A percentile compares a stretch with the other conserved stretches of the same genome.
Evolutionary conservation across 2,797 vertebrate species (phyloP).

Genomic region (Cossypha caffra): DNA sequence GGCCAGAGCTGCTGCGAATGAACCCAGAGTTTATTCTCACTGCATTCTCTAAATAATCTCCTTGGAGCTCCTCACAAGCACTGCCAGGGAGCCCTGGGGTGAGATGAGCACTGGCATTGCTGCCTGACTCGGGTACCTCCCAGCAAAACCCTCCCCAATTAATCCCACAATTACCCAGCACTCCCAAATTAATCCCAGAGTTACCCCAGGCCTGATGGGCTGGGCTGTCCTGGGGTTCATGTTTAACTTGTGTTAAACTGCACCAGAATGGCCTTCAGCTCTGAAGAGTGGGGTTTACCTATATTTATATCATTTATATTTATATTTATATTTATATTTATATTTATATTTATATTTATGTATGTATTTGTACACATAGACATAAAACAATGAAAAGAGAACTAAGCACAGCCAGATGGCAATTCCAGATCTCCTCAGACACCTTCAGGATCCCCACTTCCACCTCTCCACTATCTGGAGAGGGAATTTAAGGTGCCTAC

Average conservation of each 20-base stretch:
- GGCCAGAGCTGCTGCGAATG: neutral
- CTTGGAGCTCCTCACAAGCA: neutral
- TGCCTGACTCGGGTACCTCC: neutral
- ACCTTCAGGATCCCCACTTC: neutral
- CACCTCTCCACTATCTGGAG: neutral
- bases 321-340: neutral
- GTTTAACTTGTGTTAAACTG: accelerated
- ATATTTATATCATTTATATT: neutral
- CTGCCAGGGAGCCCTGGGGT: neutral
- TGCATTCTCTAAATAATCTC: neutral
- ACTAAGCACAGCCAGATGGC: neutral
- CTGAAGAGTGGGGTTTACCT: neutral
- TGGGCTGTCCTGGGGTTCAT: neutral
- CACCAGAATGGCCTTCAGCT: neutral
- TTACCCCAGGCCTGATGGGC: accelerated
- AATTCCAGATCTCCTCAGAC: neutral
- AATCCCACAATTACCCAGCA: neutral
- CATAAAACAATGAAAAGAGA: neutral
- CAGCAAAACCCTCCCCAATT: neutral
- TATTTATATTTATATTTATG: neutral
- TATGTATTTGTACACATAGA: neutral
- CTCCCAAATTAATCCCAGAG: neutral
- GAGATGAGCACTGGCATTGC: neutral
- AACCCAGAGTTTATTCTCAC: neutral
- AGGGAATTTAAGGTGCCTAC: neutral